These are phyloP conservation scores for Jordanella pulchra DNA, from an alignment of 2,797 vertebrate genomes.

Conservation along the genomic window DNA sequence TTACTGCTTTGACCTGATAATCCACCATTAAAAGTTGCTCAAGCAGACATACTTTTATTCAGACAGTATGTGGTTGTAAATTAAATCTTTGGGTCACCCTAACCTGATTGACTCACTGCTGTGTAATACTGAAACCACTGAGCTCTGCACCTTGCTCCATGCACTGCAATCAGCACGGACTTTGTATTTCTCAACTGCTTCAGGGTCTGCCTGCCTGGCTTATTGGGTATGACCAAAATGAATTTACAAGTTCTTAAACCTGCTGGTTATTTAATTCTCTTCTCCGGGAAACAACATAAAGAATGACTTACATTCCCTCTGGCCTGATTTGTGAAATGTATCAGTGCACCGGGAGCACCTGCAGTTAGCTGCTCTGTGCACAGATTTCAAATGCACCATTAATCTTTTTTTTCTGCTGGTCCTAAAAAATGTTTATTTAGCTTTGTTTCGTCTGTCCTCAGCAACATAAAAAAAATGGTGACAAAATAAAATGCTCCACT, in stretches of 20 bases:
- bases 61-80: constrained; percentile 39
- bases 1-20: constrained; percentile 37
- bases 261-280: constrained; percentile 36
- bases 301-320: constrained; percentile 39
- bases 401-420: constrained; percentile 27
- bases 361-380: constrained; percentile 17
- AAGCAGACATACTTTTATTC: constrained; percentile 32
- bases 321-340: constrained; percentile 45
- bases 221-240: constrained; percentile 37
- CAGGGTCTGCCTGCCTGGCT: constrained; percentile 8
- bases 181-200: constrained; percentile 39
- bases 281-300: constrained; percentile 25
- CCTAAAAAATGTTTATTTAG: constrained; percentile 32
- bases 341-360: constrained; percentile 26
- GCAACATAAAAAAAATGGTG: constrained; percentile 25
- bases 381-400: constrained; percentile 40
- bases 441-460: constrained; percentile 31
- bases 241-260: constrained; percentile 51
- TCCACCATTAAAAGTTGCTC: constrained; percentile 3
- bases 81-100: constrained; percentile 24
- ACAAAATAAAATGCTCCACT: constrained; percentile 17
- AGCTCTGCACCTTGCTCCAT: constrained; percentile 6
- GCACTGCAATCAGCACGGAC: constrained; percentile 19
- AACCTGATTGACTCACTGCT: constrained; percentile 35
- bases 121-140: constrained; percentile 45